A percentile compares a stretch with the other conserved stretches of the same genome.
phyloP scores from a whole-genome alignment of 1,140 invertebrate species.

The Zaprionus gabonicus region DNA sequence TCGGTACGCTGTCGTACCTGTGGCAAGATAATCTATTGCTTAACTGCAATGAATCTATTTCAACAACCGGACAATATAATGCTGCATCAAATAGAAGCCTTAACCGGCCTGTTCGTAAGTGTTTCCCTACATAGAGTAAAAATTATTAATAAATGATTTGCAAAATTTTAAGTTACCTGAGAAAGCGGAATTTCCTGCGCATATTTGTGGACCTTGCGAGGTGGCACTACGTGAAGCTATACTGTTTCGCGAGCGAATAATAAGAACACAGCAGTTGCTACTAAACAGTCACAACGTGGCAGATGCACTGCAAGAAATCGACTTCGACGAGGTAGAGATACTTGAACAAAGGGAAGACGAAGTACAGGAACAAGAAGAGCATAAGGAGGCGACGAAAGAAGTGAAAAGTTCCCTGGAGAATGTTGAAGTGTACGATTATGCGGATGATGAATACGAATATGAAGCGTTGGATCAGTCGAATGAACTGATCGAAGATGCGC shows the following conservation, averaged over 20 bases:
- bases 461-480: slow-evolving; percentile 2
- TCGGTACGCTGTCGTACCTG: slow-evolving; percentile 58
- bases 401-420: slow-evolving; percentile 4
- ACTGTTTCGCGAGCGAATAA: slow-evolving; percentile 57
- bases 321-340: slow-evolving; percentile 29
- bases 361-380: slow-evolving; percentile 10
- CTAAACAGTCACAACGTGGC: slow-evolving; percentile 17
- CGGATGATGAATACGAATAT: background rate
- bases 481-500: background rate
- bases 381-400: background rate
- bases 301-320: slow-evolving; percentile 26
- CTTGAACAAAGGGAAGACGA: background rate
- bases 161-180: slow-evolving; percentile 37
- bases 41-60: slow-evolving; percentile 47
- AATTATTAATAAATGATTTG: background rate
- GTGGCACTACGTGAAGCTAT: slow-evolving; percentile 53
- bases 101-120: slow-evolving; percentile 66
- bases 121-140: background rate
- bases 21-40: slow-evolving; percentile 55
- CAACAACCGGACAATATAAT: slow-evolving; percentile 51
- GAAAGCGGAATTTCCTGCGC: slow-evolving; percentile 35
- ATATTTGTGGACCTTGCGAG: slow-evolving; percentile 65
- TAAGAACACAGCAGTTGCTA: slow-evolving; percentile 56
- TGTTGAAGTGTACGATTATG: background rate
- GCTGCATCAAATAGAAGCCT: slow-evolving; percentile 61